These are phyloP conservation scores for Echinops telfairi DNA, from an alignment of 2,113 vertebrate species.

Conservation along the genomic window DNA sequence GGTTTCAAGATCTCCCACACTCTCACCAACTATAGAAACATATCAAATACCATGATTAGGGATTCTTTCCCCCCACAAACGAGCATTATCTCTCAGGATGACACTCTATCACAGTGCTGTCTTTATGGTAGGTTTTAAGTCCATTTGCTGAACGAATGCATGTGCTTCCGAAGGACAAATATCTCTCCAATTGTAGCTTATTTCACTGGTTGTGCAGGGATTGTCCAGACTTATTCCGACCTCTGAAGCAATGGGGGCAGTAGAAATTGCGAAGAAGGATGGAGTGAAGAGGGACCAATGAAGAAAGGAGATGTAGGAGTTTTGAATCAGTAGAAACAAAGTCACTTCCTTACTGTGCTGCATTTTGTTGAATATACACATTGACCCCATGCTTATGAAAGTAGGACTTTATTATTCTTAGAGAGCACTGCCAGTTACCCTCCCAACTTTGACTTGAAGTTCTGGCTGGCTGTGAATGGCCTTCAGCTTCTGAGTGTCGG, in stretches of 20 bases:
- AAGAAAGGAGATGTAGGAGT: not conserved
- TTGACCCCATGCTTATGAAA: not conserved
- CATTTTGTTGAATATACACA: not conserved
- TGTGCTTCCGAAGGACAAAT: not conserved
- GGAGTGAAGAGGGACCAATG: not conserved
- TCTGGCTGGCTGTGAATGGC: not conserved
- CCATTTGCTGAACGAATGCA: not conserved
- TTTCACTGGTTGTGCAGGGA: not conserved
- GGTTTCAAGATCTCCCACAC: not conserved
- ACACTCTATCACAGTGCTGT: not conserved
- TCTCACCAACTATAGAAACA: not conserved
- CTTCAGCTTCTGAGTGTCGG: not conserved
- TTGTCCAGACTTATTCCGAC: not conserved
- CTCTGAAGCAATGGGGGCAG: not conserved
- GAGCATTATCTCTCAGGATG: not conserved
- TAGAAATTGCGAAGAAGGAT: not conserved
- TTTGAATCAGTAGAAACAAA: not conserved
- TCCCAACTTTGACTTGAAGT: not conserved
- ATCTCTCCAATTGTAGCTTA: not conserved
- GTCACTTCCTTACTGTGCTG: not conserved
- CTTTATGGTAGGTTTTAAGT: not conserved
- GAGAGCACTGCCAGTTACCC: not conserved
- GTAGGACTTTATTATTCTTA: not conserved
- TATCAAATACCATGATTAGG: not conserved
- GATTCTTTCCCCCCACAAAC: too few species aligned